Conservation (phyloP, 2,797 vertebrate genomes). For the Pseudocheirus occidentalis region DNA sequence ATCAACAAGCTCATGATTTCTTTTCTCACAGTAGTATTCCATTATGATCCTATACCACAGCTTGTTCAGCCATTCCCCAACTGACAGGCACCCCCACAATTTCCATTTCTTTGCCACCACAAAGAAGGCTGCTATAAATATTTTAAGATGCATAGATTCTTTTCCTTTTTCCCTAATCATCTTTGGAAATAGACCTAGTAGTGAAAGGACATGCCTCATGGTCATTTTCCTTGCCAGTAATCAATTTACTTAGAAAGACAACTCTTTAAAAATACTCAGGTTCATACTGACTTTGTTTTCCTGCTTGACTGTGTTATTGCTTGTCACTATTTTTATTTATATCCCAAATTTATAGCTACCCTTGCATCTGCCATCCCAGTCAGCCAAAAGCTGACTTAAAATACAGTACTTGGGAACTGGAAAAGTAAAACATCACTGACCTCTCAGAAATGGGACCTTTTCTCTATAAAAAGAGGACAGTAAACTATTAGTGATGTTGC, state of each 20-base stretch:
- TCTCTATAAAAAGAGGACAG: background rate
- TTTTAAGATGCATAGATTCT: background rate
- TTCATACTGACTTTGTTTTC: background rate
- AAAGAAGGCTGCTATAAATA: background rate
- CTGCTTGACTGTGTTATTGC: background rate
- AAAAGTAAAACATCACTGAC: background rate
- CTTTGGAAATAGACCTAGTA: background rate
- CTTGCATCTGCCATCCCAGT: background rate
- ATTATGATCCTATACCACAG: background rate
- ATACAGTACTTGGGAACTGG: background rate
- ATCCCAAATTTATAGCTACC: background rate
- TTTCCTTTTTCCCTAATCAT: too few species aligned
- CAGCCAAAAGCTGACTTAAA: background rate
- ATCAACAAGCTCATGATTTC: background rate
- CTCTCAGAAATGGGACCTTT: background rate
- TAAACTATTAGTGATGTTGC: background rate
- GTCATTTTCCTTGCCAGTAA: background rate
- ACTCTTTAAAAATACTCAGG: background rate
- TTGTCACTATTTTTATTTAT: background rate
- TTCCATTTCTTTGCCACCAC: background rate
- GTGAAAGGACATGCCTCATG: background rate
- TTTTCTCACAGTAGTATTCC: background rate
- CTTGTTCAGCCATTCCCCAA: background rate
- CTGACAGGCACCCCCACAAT: background rate
- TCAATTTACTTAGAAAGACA: background rate